Base-by-base conservation (phyloP, 2,888 invertebrate species). In the Pseudococcus longispinus region DNA sequence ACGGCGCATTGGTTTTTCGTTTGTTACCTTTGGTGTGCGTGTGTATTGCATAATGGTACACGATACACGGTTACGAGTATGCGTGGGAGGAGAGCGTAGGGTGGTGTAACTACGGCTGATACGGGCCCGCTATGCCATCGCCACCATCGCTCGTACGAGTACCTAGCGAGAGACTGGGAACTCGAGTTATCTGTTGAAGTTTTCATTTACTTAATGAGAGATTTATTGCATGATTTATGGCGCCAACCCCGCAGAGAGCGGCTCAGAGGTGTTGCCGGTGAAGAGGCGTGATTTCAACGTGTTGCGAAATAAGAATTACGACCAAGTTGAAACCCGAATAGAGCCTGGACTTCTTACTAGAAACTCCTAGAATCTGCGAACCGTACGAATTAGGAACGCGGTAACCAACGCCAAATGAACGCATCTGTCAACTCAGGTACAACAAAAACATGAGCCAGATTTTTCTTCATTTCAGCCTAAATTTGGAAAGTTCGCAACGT, bases 191-290 rank as follows among this genome's bases (percentile, higher is more conserved):
- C 65, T 65, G 65, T 65, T 65, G 65, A 65, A 65, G 65, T 65
- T 65, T 65, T 65, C 65, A 65, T 65, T 65, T 65, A 65, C 65
- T 65, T 65, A 65, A 65, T 65, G 65, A 65, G 65, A 65, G 65
- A 65, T 65, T 65, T 65, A 65, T 65, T 65, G 23, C 65, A 26
- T 65, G 65, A 65, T 65, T 65, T 65, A 65, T 65, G n/a, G n/a
- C 55, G 55, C n/a, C 15, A 55, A 55, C 55, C n/a, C n/a, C n/a
- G 15, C n/a, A 4, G 15, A 55, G n/a, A 55, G 55, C 4, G n/a
- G n/a, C 55, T 18, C 55, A n/a, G 5, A 55, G 55, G n/a, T 46
- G 46, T 55, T 37, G 37, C 37, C 37, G 37, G 37, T 37, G 37
- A 37, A 37, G 37, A 37, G 37, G 37, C 37, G 37, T 37, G 37